Base-by-base conservation (phyloP, 2,888 invertebrate species). In the Erannis defoliaria region DNA sequence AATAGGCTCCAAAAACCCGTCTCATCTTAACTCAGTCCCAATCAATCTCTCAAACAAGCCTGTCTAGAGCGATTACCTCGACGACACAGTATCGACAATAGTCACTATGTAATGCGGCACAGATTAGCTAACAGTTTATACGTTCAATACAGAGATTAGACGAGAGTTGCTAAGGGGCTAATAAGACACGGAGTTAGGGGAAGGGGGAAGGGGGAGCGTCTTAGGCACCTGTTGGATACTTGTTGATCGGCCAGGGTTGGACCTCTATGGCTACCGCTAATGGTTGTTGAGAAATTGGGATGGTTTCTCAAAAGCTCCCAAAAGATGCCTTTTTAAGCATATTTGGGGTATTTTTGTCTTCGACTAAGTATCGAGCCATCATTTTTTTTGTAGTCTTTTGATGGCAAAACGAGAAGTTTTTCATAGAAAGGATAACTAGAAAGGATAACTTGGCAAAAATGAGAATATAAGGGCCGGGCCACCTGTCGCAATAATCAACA, bases 51-150 rank as follows among this genome's bases (percentile, higher is more conserved):
- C 51, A 38, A 51, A 56, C 62, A 51, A 40, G 50, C 54, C 61
- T 82, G 86, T 87, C 86, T 81, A 74, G 73, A 77, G 82, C 84
- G 82, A 88, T 87, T 85, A 86, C 84, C 68, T 68, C 71, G 65
- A 57, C 43, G 73, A 63, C 29, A 46, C 29, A 46, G 45, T 8
- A 16, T 46, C 5, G 8, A 6, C 18, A 5, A 29, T 8, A 45
- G 45, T 19, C n/a, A 48, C 19, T 48, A 33, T 18, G 2, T 2
- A 48, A 4, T 12, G 12, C 5, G 18, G 18, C 40, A 29, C 42
- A 53, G 53, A 29, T n/a, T 53, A 42, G 1, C 2, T 8, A 14
- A 5, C 18, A 40, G 42, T 18, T 31, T 12, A 9, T 53, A 53
- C 16, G 8, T 3, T 16, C 14, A 31, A 4, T 12, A 5, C 23